Evolutionary conservation across 2,888 invertebrate genomes (phyloP).

Genomic region (Idaea dimidiata): DNA sequence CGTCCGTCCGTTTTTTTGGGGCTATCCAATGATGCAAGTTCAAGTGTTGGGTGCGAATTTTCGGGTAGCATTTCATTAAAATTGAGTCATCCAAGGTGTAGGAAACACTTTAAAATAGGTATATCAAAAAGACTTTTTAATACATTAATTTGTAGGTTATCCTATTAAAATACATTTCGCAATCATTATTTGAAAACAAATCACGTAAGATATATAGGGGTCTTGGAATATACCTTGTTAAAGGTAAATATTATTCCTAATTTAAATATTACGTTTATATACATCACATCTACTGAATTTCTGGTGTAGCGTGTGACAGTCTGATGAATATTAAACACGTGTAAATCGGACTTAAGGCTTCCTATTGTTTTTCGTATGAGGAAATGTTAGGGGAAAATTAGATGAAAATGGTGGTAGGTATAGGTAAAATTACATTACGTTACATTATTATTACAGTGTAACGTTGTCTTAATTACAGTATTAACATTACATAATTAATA

Average conservation of each 20-base stretch:
- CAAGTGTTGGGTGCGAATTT: too few species aligned
- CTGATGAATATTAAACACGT: background rate
- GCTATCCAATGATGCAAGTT: too few species aligned
- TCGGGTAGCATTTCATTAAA: too few species aligned
- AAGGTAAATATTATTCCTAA: background rate
- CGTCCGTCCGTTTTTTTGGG: too few species aligned
- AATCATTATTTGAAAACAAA: slow-evolving; percentile 10
- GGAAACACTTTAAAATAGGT: too few species aligned
- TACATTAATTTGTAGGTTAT: background rate
- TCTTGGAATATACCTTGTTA: background rate
- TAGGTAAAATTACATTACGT: too few species aligned
- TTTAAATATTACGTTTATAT: background rate
- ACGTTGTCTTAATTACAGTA: too few species aligned
- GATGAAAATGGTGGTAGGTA: background rate
- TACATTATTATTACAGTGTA: too few species aligned
- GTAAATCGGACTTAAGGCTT: background rate
- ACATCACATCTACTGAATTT: background rate
- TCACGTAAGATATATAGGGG: slow-evolving; percentile 5
- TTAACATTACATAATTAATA: too few species aligned
- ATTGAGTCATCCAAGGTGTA: too few species aligned
- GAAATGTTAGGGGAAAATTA: background rate
- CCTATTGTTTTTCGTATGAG: background rate
- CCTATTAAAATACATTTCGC: slow-evolving; percentile 12
- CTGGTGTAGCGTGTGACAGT: slow-evolving; percentile 1
- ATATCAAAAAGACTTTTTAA: too few species aligned